Percentiles rank a stretch among this genome's conserved stretches.
phyloP scores from a whole-genome alignment of 2,888 invertebrate genomes.

The Megamerina dolium region DNA sequence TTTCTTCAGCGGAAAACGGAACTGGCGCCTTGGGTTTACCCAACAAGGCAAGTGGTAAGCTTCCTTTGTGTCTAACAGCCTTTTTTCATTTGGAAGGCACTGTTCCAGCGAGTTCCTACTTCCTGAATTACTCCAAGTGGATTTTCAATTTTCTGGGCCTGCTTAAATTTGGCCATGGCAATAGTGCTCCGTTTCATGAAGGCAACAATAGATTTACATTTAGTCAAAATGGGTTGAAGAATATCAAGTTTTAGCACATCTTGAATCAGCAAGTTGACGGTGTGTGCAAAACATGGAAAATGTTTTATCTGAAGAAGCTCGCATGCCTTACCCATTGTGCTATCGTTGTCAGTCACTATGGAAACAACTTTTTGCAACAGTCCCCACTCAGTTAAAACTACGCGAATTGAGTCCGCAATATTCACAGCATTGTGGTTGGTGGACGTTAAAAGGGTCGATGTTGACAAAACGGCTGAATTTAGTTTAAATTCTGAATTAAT shows the following conservation, averaged over 20 bases:
- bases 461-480: no score
- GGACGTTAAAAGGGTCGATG: no score
- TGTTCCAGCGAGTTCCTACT: slow-evolving; percentile 2
- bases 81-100: slow-evolving; percentile 3
- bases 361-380: no score
- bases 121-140: slow-evolving; percentile 6
- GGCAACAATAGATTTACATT: neutral
- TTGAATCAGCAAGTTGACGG: no score
- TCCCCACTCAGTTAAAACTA: no score
- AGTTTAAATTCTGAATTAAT: no score
- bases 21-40: slow-evolving; percentile 5
- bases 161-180: neutral
- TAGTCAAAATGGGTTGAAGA: neutral
- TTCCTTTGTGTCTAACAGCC: slow-evolving; percentile 2
- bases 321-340: no score
- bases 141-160: neutral
- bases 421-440: no score
- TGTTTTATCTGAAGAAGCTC: no score
- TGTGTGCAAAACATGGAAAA: no score
- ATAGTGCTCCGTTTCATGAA: neutral
- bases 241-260: neutral
- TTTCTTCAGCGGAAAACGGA: slow-evolving; percentile 1
- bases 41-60: slow-evolving; percentile 1
- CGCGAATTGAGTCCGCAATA: no score
- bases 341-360: no score